These are phyloP conservation scores for Psittacus erithacus DNA, from an alignment of 2,113 vertebrate species.

Conservation along the genomic window DNA sequence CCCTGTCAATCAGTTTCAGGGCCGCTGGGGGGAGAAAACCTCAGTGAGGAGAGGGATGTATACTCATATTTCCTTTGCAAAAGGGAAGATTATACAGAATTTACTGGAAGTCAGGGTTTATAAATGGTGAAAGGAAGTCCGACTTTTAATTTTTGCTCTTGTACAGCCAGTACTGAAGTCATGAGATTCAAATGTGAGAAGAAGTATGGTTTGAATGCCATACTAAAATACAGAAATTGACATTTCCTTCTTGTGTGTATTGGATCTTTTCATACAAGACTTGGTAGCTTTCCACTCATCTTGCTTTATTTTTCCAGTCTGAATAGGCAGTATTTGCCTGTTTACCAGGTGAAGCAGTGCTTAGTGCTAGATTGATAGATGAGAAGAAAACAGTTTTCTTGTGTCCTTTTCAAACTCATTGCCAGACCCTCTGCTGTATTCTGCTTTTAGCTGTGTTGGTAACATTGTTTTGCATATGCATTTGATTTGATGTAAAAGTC, in stretches of 20 bases:
- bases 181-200: fast-evolving
- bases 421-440: no score
- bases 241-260: not conserved
- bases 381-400: not conserved
- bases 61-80: not conserved
- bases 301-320: not conserved
- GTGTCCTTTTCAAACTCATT: not conserved
- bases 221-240: not conserved
- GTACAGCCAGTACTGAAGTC: not conserved
- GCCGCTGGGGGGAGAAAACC: not conserved
- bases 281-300: not conserved
- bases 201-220: not conserved
- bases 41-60: not conserved
- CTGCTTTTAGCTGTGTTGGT: not conserved
- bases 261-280: not conserved
- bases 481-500: not conserved
- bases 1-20: not conserved
- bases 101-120: not conserved
- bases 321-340: not conserved
- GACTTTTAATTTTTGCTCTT: not conserved
- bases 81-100: not conserved
- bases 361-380: not conserved
- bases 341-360: not conserved
- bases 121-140: not conserved
- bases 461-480: not conserved